A percentile compares a stretch with the other conserved stretches of the same genome.
Evolutionary conservation across 2,797 vertebrate genomes (phyloP).

Genomic region (Peromyscus eremicus): DNA sequence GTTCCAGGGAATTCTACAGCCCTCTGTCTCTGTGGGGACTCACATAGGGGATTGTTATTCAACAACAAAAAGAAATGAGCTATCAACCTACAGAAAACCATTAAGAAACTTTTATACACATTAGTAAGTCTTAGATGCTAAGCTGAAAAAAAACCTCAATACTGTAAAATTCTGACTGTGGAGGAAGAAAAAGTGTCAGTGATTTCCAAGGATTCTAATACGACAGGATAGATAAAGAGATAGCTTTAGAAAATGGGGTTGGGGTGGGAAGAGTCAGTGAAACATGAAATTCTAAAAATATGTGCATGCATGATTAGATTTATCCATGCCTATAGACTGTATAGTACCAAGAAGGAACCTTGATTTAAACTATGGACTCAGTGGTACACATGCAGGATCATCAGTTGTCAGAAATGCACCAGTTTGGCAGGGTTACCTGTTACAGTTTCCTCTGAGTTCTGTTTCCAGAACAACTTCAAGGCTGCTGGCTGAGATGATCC

Average conservation of each 20-base stretch:
- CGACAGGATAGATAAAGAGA: background rate
- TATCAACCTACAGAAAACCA: background rate
- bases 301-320: background rate
- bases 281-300: background rate
- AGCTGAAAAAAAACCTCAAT: background rate
- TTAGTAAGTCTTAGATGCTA: background rate
- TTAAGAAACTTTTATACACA: background rate
- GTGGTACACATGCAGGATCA: background rate
- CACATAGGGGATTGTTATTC: background rate
- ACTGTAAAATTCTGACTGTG: background rate
- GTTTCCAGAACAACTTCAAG: too few relatives aligned
- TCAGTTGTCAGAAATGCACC: background rate
- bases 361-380: background rate
- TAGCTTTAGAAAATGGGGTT: background rate
- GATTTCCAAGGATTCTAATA: background rate
- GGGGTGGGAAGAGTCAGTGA: background rate
- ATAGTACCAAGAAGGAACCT: background rate
- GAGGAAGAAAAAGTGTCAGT: background rate
- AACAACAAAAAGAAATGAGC: background rate
- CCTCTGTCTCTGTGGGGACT: background rate
- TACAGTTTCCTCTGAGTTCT: too few relatives aligned
- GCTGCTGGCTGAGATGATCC: too few relatives aligned
- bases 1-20: background rate
- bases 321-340: background rate
- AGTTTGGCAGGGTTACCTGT: background rate